Evolutionary conservation across 2,113 vertebrate species (phyloP), one percentile per base, ranked within the genome.

Genomic region (Pollimyrus isidori): DNA sequence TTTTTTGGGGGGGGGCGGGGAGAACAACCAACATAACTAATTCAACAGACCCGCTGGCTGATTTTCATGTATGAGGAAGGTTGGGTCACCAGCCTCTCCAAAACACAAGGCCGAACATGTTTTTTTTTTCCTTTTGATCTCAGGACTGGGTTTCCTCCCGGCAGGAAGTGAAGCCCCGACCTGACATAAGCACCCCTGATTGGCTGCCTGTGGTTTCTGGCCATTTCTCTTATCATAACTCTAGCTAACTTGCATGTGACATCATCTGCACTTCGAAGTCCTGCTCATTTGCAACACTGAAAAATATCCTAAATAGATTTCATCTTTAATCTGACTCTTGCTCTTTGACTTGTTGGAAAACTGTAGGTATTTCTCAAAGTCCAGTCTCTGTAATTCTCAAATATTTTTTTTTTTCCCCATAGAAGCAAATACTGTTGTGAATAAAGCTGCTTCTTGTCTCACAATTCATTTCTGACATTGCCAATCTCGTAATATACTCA

Each of bases 171-270:
- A 26, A 86, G 48, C 19, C 7, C 42, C 4, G 13, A 19, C 53
- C 45, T 86, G 85, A 86, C 85, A 86, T 86, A 35, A 49, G 49
- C 42, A 30, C 10, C n/a, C 48, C 85, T 52, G 85, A 86, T 86
- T 52, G 48, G 46, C 10, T 52, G 85, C 49, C 48, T 86, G 23
- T 35, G 85, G 48, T 52, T 52, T 53, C 48, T 35, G 48, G n/a
- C 13, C 49, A 11, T 86, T 49, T 53, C 49, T 35, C 49, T 52
- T n/a, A 52, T 17, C 49, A 9, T 30, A 52, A 86, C 49, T 83
- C 42, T 35, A 52, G 15, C n/a, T 15, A 26, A 86, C 49, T 52
- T 53, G 85, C 48, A 19, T 53, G 49, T 30, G 85, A 52, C 48
- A 86, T 86, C 85, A 52, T 49, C 48, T 30, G 30, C n/a, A 35